phyloP scores from a whole-genome alignment of 2,888 invertebrate species.

The Branchipolynoe longqiensis region DNA sequence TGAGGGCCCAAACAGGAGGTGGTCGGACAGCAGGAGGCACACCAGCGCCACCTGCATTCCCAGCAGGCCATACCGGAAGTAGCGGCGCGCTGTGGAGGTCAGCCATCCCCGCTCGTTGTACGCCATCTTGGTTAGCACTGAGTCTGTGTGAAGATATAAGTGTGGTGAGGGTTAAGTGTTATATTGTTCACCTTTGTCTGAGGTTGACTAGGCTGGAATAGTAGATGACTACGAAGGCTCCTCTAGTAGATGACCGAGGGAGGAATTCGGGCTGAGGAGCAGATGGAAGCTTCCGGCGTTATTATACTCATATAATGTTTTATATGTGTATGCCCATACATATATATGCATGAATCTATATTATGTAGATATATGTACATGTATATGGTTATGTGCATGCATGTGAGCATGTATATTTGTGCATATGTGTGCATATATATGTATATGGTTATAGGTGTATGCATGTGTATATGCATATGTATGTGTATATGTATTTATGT shows the following conservation, averaged over 20 bases:
- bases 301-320: neutral
- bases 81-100: neutral
- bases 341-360: neutral
- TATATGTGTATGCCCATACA: neutral
- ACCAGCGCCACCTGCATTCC: constrained; percentile 9
- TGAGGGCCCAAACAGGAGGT: too few species aligned
- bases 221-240: too few species aligned
- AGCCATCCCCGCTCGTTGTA: neutral
- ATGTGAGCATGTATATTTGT: too few species aligned
- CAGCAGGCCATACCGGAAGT: neutral
- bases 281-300: too few species aligned
- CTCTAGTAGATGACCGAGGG: too few species aligned
- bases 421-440: too few species aligned
- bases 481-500: too few species aligned
- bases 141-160: neutral
- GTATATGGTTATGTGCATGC: neutral
- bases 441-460: too few species aligned
- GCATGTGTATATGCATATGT: too few species aligned
- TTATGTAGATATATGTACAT: neutral
- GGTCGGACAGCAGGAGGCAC: neutral
- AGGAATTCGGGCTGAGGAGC: too few species aligned
- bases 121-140: neutral
- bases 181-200: neutral
- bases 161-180: neutral
- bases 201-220: neutral